These are phyloP conservation scores for Trilocha varians DNA, from an alignment of 2,888 invertebrate species.

Conservation along the genomic window DNA sequence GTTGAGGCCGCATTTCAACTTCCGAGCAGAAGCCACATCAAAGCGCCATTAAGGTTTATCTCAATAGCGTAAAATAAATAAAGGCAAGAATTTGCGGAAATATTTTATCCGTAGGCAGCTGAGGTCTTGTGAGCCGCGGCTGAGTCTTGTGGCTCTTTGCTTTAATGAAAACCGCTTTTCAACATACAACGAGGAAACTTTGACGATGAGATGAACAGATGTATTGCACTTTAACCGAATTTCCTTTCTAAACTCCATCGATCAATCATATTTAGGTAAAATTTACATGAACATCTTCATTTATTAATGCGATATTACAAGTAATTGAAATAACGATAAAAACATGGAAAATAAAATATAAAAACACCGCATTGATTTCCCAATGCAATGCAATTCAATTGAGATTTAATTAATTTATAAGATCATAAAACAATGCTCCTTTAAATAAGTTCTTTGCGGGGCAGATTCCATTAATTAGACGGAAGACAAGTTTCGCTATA, in stretches of 20 bases:
- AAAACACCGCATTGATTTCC: too few relatives aligned
- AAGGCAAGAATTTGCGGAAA: slow-evolving; percentile 61
- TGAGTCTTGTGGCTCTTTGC: slow-evolving; percentile 57
- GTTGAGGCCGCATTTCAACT: slow-evolving; percentile 43
- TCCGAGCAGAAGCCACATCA: slow-evolving; percentile 55
- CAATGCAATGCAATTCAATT: too few relatives aligned
- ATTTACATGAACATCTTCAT: too few relatives aligned
- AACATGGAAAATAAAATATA: too few relatives aligned
- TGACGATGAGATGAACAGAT: slow-evolving; percentile 44
- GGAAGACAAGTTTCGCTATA: slow-evolving; percentile 69
- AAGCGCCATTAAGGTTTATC: slow-evolving; percentile 67
- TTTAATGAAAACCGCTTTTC: slow-evolving; percentile 59
- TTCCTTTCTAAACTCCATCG: slow-evolving; percentile 27
- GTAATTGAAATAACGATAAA: too few relatives aligned
- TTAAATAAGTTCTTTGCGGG: slow-evolving; percentile 50
- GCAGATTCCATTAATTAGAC: slow-evolving; percentile 67
- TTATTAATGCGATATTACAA: too few relatives aligned
- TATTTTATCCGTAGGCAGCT: slow-evolving; percentile 55
- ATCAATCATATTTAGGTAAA: too few relatives aligned
- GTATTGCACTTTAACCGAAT: slow-evolving; percentile 31
- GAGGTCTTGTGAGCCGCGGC: slow-evolving; percentile 36
- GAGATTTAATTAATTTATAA: slow-evolving; percentile 15
- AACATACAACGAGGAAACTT: slow-evolving; percentile 49
- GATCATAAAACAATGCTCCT: slow-evolving; percentile 47
- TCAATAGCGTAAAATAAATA: slow-evolving; percentile 67